These are phyloP conservation scores for Caenorhabditis afra DNA, from an alignment of 2,888 invertebrate species.

Conservation along the genomic window DNA sequence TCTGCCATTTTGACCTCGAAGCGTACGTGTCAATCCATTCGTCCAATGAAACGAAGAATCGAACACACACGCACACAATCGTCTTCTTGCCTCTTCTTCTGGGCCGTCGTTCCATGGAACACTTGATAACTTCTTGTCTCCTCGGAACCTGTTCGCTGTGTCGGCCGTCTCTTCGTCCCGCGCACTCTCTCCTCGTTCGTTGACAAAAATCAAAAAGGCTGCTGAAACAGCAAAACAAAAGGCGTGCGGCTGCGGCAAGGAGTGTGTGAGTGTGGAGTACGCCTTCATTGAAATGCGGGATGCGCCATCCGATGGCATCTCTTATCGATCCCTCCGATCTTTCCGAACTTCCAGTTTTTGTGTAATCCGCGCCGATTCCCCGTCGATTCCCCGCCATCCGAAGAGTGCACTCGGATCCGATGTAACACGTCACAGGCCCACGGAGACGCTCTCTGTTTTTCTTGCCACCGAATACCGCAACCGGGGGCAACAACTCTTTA, in stretches of 20 bases:
- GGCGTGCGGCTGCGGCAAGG: background rate
- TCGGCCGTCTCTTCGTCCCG: constrained; percentile 3
- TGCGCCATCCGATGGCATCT: constrained; percentile 49
- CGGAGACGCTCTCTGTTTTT: too few species aligned
- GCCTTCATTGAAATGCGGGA: constrained; percentile 33
- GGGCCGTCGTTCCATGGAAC: constrained; percentile 35
- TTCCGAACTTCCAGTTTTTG: constrained; percentile 52
- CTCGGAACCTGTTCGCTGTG: constrained; percentile 39
- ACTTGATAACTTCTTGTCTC: constrained; percentile 55
- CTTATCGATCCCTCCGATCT: constrained; percentile 31
- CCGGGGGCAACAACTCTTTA: constrained; percentile 5
- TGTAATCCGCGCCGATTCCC: constrained; percentile 28
- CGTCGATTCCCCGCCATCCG: too few species aligned
- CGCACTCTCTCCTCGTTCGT: constrained; percentile 22
- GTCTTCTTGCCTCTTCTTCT: constrained; percentile 10
- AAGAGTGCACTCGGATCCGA: constrained; percentile 36
- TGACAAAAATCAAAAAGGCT: constrained; percentile 34
- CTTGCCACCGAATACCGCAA: too few species aligned
- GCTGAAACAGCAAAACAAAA: constrained; percentile 47
- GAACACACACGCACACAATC: constrained; percentile 14
- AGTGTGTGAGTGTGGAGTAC: constrained; percentile 4
- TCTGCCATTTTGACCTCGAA: constrained; percentile 24
- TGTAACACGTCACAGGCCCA: constrained; percentile 1
- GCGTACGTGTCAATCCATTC: constrained; percentile 20
- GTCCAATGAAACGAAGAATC: constrained; percentile 2